Conservation (phyloP, 1,140 invertebrate genomes). For the Euura lappo region DNA sequence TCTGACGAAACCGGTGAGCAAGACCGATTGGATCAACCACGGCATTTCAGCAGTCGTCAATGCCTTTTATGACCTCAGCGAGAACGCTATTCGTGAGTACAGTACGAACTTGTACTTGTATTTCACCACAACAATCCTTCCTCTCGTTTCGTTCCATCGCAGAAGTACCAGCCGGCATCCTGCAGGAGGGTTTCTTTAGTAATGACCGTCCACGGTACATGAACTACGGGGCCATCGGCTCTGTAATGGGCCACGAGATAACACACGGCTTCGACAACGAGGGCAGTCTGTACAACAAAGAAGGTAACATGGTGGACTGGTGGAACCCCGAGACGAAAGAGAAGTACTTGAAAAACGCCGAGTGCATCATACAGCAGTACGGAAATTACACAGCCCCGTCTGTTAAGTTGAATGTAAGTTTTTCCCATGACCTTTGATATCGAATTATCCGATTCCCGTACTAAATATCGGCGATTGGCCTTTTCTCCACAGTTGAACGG, state of each 20-base stretch:
- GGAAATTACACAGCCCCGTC: slow-evolving; percentile 78
- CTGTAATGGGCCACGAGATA: slow-evolving; percentile 93
- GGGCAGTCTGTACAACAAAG: slow-evolving; percentile 87
- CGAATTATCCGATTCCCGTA: not conserved
- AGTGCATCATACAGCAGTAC: slow-evolving; percentile 91
- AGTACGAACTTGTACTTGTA: not conserved
- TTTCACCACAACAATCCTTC: not conserved
- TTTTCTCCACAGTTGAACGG: slow-evolving; percentile 75
- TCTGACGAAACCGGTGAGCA: slow-evolving; percentile 79
- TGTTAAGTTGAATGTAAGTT: slow-evolving; percentile 73
- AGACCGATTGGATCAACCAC: slow-evolving; percentile 82
- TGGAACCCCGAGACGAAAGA: slow-evolving; percentile 79
- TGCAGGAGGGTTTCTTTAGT: slow-evolving; percentile 88
- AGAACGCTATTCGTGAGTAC: slow-evolving; percentile 83
- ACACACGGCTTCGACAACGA: slow-evolving; percentile 94
- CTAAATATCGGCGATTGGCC: not conserved
- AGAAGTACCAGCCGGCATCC: slow-evolving; percentile 90
- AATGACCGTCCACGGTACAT: slow-evolving; percentile 85
- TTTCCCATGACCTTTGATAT: slow-evolving; percentile 18
- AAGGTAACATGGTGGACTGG: slow-evolving; percentile 87
- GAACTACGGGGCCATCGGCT: slow-evolving; percentile 92
- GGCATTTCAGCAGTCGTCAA: slow-evolving; percentile 81
- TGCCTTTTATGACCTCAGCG: slow-evolving; percentile 82
- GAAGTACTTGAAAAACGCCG: slow-evolving; percentile 76
- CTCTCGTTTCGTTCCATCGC: slow-evolving; percentile 23